Evolutionary conservation across 2,797 vertebrate genomes (phyloP).

Genomic region (Hoplostethus mediterraneus): DNA sequence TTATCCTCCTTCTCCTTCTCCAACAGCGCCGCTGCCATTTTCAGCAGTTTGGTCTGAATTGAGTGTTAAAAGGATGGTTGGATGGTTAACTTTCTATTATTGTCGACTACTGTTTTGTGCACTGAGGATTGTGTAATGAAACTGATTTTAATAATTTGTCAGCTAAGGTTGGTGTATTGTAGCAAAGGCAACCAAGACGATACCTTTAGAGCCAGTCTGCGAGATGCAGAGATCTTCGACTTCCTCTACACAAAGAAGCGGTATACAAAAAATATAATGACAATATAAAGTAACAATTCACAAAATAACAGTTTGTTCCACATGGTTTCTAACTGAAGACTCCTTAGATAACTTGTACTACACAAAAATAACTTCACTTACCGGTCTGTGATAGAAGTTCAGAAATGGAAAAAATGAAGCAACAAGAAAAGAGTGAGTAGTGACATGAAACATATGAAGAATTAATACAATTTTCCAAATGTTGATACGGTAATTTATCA

Average conservation of each 20-base stretch:
- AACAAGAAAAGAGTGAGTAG: slow-evolving; percentile 16
- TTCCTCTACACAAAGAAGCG: slow-evolving; percentile 66
- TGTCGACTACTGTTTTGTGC: not conserved
- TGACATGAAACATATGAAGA: not conserved
- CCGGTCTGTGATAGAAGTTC: slow-evolving; percentile 59
- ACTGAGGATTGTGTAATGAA: too few relatives aligned
- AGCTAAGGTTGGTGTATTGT: not conserved
- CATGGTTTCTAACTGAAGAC: not conserved
- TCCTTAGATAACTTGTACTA: not conserved
- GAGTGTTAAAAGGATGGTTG: not conserved
- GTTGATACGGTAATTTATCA: not conserved
- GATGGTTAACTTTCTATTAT: not conserved
- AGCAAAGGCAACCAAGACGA: slow-evolving; percentile 13
- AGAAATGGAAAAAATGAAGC: not conserved
- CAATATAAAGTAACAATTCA: not conserved
- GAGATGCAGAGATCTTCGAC: slow-evolving; percentile 79
- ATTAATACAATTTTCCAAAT: slow-evolving; percentile 2
- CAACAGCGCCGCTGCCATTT: slow-evolving; percentile 70
- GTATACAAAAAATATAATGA: not conserved
- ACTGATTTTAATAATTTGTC: not conserved
- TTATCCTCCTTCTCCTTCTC: slow-evolving; percentile 78
- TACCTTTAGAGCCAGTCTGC: slow-evolving; percentile 82
- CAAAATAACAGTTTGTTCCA: not conserved
- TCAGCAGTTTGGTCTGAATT: slow-evolving; percentile 80
- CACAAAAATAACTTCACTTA: slow-evolving; percentile 44